Base-by-base conservation (phyloP, 2,113 vertebrate genomes). In the Ursus arctos region DNA sequence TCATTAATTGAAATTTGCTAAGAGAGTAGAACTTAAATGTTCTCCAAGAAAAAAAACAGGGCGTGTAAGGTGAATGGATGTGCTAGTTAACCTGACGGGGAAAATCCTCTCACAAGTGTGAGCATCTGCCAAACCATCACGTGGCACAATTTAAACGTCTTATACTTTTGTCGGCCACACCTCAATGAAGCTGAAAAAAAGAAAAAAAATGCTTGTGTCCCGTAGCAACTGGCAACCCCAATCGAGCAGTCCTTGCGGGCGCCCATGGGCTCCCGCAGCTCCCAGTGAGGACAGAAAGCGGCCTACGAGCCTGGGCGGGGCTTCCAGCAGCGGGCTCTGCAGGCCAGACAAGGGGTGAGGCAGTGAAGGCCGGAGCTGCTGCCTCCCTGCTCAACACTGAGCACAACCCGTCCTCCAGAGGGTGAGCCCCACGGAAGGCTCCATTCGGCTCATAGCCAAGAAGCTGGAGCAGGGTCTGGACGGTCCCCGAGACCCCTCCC, bases 201-300 rank as follows among this genome's bases (percentile, higher is more conserved):
- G 19, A n/a, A 15, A 53, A 4, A 36, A 26, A 49, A n/a, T 26
- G 33, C 21, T 15, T 55, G n/a, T 14, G 21, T 13, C 55, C 59
- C 6, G 4, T 1, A 26, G 57, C 12, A 26, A 36, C 0, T 0
- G 26, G 9, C 11, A 15, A n/a, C 31, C 7, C 36, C 0, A 4
- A 33, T 1, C 1, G 9, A 4, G 47, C 72, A 51, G 53, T 3
- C n/a, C n/a, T 47, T 26, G 14, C 14, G 14, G 43, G 74, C 0
- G 7, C 26, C 43, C 7, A 9, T 4, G 43, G 43, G 43, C 74
- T 18, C 13, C 26, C 6, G 26, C 18, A 7, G 47, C 5, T 16
- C n/a, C 26, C 51, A 2, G n/a, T 2, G 69, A 59, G 16, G 21
- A 31, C 16, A 40, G 18, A 55, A 13, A 10, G 31, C 2, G 18